phyloP scores from a whole-genome alignment of 1,140 invertebrate species.

The Neoseiulus cucumeris region DNA sequence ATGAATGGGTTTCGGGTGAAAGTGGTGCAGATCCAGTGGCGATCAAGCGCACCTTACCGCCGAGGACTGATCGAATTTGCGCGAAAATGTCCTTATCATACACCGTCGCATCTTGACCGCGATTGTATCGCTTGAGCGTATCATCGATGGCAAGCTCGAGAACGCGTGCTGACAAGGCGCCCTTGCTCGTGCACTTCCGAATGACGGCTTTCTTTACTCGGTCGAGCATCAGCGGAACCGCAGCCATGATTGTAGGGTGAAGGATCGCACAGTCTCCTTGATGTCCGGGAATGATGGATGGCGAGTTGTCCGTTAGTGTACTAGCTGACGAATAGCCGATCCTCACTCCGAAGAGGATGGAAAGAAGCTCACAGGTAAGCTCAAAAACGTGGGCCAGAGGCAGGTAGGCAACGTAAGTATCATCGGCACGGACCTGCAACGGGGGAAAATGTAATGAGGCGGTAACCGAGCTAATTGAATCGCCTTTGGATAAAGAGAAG shows the following conservation, averaged over 20 bases:
- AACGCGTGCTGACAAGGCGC: constrained; percentile 21
- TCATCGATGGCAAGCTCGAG: constrained; percentile 25
- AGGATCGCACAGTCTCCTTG: constrained; percentile 68
- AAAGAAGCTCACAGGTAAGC: constrained; percentile 28
- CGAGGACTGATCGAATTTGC: constrained; percentile 54
- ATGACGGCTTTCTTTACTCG: constrained; percentile 14
- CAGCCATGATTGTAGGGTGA: constrained; percentile 75
- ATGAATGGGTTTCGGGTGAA: constrained; percentile 81
- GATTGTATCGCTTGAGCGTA: constrained; percentile 25
- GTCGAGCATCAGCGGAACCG: constrained; percentile 56
- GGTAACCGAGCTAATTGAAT: too few species aligned
- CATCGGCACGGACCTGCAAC: constrained; percentile 24
- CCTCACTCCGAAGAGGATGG: constrained; percentile 41
- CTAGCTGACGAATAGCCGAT: constrained; percentile 90
- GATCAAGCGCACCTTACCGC: constrained; percentile 64
- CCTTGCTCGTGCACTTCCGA: neutral
- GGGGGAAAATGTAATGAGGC: too few species aligned
- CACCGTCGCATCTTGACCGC: constrained; percentile 20
- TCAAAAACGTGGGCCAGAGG: constrained; percentile 95
- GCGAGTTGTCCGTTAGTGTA: constrained; percentile 62
- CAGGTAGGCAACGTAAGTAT: constrained; percentile 84
- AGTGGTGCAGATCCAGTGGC: constrained; percentile 86
- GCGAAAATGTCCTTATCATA: constrained; percentile 38
- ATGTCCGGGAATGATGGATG: constrained; percentile 31
- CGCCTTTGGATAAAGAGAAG: too few species aligned